Base-by-base conservation (phyloP, 2,888 invertebrate species). In the Cancer borealis region DNA sequence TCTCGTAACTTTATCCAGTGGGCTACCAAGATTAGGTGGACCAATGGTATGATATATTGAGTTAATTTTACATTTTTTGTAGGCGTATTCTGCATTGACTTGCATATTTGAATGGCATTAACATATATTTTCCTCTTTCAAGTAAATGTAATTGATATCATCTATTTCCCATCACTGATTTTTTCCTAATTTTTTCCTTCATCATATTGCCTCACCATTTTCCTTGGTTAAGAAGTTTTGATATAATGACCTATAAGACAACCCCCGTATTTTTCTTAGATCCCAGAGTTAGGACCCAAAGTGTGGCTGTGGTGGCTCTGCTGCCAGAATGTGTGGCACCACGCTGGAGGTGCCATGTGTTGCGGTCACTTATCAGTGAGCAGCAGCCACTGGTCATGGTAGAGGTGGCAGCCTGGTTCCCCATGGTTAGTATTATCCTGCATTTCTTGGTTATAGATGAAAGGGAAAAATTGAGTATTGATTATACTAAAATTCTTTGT, bases 301-400 rank as follows among this genome's bases (percentile, higher is more conserved):
- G 95, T 88, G 49, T 95, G 26, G 47, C 88, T 12, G 45, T 93
- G 14, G 46, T 95, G 21, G 93, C 93, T 73, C 49, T 93, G 17
- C 17, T 93, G 54, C 73, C 91, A 30, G 92, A 89, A 14, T 54
- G 39, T 54, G 66, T 95, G 17, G 95, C 95, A 26, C 95, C 95
- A 45, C 45, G 89, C 26, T 95, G 95, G 95, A 91, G 95, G 45
- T 95, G 95, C 47, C 95, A 95, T 79, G 79, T 95, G 30, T 73
- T 95, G 14, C 91, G 93, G 1, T 54, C 92, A 39, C 73, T 88
- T 21, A 88, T 93, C 60, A 92, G 54, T 92, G 95, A 95, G 66
- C 26, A 47, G 49, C 39, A 93, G 10, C 49, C 91, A 39, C 54
- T 6, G 46, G 91, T 89, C 17, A 95, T 92, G 93, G 47, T 60